Conservation (phyloP, 1,140 invertebrate species). For the Spodoptera litura region DNA sequence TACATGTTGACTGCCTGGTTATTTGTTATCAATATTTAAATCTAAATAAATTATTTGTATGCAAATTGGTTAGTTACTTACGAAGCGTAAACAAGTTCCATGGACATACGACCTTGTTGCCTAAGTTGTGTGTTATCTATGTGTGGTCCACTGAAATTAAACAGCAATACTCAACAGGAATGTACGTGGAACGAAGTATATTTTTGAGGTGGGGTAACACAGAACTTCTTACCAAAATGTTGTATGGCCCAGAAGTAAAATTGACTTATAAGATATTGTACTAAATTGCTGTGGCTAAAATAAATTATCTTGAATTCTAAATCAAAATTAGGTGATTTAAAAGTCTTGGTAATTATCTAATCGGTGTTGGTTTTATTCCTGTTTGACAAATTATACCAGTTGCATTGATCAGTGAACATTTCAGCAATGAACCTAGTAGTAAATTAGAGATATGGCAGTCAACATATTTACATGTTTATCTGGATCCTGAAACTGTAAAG, state of each 20-base stretch:
- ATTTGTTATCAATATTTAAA: neutral
- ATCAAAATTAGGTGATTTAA: no score
- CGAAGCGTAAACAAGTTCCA: neutral
- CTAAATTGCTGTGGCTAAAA: neutral
- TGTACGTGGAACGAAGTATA: neutral
- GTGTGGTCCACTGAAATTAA: neutral
- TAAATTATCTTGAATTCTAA: neutral
- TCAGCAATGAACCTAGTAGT: neutral
- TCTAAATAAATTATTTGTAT: constrained; percentile 1
- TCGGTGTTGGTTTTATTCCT: no score
- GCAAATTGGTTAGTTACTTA: neutral
- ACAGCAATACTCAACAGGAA: constrained; percentile 6
- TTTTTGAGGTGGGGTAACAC: neutral
- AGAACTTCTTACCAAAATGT: neutral
- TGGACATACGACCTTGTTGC: neutral
- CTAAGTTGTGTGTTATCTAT: neutral
- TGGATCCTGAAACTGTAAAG: constrained; percentile 32
- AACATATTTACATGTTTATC: constrained; percentile 31
- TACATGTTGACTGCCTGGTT: constrained; percentile 17
- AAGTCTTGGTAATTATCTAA: no score
- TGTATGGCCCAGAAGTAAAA: neutral
- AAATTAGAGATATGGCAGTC: constrained; percentile 11
- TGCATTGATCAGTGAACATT: no score
- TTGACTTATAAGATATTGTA: no score
- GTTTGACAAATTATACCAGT: no score